Evolutionary conservation across 1,140 invertebrate genomes (phyloP).

Genomic region (Drosophila ficusphila): DNA sequence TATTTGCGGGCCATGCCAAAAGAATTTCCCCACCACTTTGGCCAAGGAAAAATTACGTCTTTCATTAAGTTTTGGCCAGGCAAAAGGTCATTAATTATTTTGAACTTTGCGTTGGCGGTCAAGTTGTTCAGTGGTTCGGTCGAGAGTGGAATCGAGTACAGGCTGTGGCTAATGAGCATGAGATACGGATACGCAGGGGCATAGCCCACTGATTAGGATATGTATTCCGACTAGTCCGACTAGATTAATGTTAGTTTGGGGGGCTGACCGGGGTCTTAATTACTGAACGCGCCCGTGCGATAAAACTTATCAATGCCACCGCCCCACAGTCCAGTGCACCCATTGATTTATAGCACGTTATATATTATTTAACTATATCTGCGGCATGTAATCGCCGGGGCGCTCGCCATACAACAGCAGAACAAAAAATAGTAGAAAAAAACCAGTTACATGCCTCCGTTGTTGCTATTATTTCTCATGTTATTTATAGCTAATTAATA

Average conservation of each 20-base stretch:
- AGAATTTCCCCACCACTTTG: not conserved
- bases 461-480: slow-evolving; percentile 53
- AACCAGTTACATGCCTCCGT: slow-evolving; percentile 60
- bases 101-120: slow-evolving; percentile 75
- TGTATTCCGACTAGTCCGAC: slow-evolving; percentile 18
- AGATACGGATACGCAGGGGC: slow-evolving; percentile 60
- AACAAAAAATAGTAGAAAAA: slow-evolving; percentile 7
- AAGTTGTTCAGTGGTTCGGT: slow-evolving; percentile 30
- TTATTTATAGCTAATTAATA: slow-evolving; percentile 83
- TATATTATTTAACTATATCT: slow-evolving; percentile 74
- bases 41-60: slow-evolving; percentile 70
- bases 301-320: slow-evolving; percentile 73
- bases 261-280: slow-evolving; percentile 52
- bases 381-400: slow-evolving; percentile 53
- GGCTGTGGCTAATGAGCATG: slow-evolving; percentile 80
- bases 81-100: slow-evolving; percentile 81
- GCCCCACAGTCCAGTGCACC: slow-evolving; percentile 9
- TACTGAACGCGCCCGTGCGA: slow-evolving; percentile 77
- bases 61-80: slow-evolving; percentile 75
- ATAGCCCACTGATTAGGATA: slow-evolving; percentile 47
- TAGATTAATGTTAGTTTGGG: slow-evolving; percentile 73
- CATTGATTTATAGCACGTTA: slow-evolving; percentile 76
- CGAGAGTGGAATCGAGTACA: slow-evolving; percentile 33
- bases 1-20: not conserved
- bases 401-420: slow-evolving; percentile 52